A percentile compares a stretch with the other conserved stretches of the same genome.
These are phyloP conservation scores for Brachionus manjavacas DNA, from an alignment of 1,140 invertebrate species.

Conservation along the genomic window DNA sequence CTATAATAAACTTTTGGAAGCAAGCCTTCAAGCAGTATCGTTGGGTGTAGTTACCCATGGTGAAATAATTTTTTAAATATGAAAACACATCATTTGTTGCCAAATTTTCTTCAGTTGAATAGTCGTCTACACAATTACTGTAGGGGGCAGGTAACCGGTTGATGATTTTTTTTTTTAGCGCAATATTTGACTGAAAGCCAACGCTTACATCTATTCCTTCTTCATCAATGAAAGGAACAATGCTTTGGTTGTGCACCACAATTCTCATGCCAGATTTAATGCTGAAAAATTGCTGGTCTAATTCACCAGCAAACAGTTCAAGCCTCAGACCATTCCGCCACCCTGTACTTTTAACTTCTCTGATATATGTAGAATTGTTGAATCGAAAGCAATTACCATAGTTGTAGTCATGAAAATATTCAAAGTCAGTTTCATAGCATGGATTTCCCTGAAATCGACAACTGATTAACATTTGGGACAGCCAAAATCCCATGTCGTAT, in stretches of 20 bases:
- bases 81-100: not conserved
- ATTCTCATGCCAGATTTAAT: slow-evolving; percentile 6
- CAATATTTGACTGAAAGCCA: not conserved
- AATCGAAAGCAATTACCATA: slow-evolving; percentile 37
- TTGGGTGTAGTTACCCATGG: not conserved
- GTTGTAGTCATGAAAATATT: not conserved
- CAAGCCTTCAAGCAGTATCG: not conserved
- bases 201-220: not conserved
- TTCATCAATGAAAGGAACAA: not conserved
- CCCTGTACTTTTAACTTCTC: not conserved
- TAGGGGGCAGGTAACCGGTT: not conserved
- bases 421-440: not conserved
- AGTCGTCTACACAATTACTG: not conserved
- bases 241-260: not conserved
- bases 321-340: slow-evolving; percentile 5
- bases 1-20: slow-evolving; percentile 7
- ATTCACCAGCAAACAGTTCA: not conserved
- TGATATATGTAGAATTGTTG: not conserved
- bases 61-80: not conserved
- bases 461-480: not conserved
- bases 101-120: not conserved
- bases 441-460: not conserved
- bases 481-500: not conserved
- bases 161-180: not conserved
- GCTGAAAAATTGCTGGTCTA: not conserved